Base-by-base conservation (phyloP, 92 coral and sea anemone genomes). In the Palythoa caribaeorum region DNA sequence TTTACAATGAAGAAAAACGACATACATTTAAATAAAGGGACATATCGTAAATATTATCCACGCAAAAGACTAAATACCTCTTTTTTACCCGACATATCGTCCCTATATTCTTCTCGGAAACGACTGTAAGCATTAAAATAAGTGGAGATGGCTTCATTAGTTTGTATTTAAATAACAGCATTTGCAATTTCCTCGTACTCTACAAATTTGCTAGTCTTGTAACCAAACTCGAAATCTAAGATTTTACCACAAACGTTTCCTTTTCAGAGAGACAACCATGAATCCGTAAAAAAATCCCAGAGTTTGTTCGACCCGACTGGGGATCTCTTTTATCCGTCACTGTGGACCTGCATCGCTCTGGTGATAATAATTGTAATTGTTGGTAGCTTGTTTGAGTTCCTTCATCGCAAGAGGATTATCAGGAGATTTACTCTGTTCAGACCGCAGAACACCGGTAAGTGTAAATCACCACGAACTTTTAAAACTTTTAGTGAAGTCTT, bases 261-360 rank as follows among this genome's bases (percentile, higher is more conserved):
- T 68, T 48, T 84, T 60, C 35, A 78, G 92, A 91, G 90, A 80
- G 76, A 50, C 88, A 70, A 87, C 20, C 77, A 89, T 73, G 98
- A 92, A 71, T 94, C 99, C 2, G 92, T 89, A 59, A 84, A 87
- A 78, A 92, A 96, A 66, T 96, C 98, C 4, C 95, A 95, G 87
- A 95, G 99, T 69, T 86, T 96, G 20, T 95, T 96, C 71, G 96
- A 96, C 79, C 98, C 98, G 9, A 95, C 98, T 9, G 98, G 99
- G 0, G 98, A 95, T 57, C 76, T 96, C 93, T 96, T 96, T 87
- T 92, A 75, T n/a, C 99, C 98, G 0, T 92, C 98, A 1, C 89
- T 96, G 76, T 93, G 94, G 78, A 60, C 90, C 38, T 94, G 98
- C 66, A 59, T 95, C 59, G 91, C 71, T 6, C 76, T 96, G 44